A percentile compares a stretch with the other conserved stretches of the same genome.
Conservation (phyloP, 2,797 vertebrate species). For the Rachycentron canadum region DNA sequence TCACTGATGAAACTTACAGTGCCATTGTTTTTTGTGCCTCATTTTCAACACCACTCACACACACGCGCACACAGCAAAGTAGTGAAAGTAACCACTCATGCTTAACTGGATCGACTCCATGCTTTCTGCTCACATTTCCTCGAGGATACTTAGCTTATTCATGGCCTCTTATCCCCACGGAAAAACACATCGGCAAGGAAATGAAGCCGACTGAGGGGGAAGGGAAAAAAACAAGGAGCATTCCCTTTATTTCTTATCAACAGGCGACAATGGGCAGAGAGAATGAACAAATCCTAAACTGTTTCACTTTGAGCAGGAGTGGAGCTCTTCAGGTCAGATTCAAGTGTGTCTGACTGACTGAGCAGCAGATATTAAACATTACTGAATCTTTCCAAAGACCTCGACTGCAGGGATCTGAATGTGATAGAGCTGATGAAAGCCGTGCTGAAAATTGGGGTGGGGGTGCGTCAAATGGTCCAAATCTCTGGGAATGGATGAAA, state of each 20-base stretch:
- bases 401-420: conserved; percentile 62
- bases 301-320: conserved; percentile 47
- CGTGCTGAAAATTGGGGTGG: conserved; percentile 32
- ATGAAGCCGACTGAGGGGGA: conserved; percentile 52
- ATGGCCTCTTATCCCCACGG: conserved; percentile 64
- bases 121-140: conserved; percentile 71
- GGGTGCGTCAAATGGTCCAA: conserved; percentile 62
- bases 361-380: conserved; percentile 73
- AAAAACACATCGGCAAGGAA: conserved; percentile 72
- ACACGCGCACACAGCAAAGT: neutral
- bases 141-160: conserved; percentile 62
- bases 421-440: conserved; percentile 74
- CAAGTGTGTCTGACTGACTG: conserved; percentile 61
- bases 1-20: conserved; percentile 16
- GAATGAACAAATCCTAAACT: conserved; percentile 63
- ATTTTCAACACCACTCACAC: conserved; percentile 33
- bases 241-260: conserved; percentile 68
- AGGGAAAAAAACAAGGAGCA: neutral
- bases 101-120: conserved; percentile 59
- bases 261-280: conserved; percentile 56
- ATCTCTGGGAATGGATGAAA: conserved; percentile 57
- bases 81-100: conserved; percentile 53
- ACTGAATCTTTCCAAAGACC: conserved; percentile 73
- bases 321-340: conserved; percentile 52
- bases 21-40: conserved; percentile 29